These are phyloP conservation scores for Spilosoma lubricipeda DNA, from an alignment of 2,888 invertebrate genomes.

Conservation along the genomic window DNA sequence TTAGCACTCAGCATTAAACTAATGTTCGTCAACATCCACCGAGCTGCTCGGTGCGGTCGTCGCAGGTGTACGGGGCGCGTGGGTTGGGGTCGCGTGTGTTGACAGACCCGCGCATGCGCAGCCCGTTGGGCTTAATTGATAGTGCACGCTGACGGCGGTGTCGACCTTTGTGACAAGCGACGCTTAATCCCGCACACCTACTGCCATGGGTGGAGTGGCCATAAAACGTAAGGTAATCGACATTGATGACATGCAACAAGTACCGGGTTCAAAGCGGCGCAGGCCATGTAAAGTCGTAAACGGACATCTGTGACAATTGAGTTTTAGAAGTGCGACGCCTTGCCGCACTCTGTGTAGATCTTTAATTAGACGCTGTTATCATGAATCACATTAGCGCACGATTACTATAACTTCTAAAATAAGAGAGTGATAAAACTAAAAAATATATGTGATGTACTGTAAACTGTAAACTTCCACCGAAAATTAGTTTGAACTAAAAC, in stretches of 20 bases:
- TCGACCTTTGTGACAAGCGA: constrained; percentile 2
- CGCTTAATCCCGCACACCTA: background rate
- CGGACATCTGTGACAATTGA: background rate
- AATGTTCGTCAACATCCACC: background rate
- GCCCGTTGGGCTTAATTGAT: constrained; percentile 4
- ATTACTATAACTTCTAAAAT: too few relatives aligned
- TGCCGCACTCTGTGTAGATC: background rate
- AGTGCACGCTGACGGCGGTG: constrained; percentile 6
- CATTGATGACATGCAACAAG: constrained; percentile 4
- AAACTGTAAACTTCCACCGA: too few relatives aligned
- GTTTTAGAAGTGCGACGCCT: background rate
- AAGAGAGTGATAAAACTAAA: too few relatives aligned
- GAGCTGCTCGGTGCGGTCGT: background rate
- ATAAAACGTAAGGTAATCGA: constrained; percentile 1
- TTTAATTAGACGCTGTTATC: background rate
- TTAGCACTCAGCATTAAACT: background rate
- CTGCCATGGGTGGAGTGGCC: background rate
- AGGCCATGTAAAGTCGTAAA: constrained; percentile 7
- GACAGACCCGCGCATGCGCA: constrained; percentile 14
- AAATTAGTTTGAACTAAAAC: too few relatives aligned
- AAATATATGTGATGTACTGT: too few relatives aligned
- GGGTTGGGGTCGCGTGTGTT: constrained; percentile 9
- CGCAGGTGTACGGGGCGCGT: constrained; percentile 6
- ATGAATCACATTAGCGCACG: background rate
- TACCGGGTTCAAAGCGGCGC: background rate